Percentiles rank a stretch among this genome's conserved stretches.
Conservation (phyloP, 2,113 vertebrate species). For the Lutjanus erythropterus region DNA sequence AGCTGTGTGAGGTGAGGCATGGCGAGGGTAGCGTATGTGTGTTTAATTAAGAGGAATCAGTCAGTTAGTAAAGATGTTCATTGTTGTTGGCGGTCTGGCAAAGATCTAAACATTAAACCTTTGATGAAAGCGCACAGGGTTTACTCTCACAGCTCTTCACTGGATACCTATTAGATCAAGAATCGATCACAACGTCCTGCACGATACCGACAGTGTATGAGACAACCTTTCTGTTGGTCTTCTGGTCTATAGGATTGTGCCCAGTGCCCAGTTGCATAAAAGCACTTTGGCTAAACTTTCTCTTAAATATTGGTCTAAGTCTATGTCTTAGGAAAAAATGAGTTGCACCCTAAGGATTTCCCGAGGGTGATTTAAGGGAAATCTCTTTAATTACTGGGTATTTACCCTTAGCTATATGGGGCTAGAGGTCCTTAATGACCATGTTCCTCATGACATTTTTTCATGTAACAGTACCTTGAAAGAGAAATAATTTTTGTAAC, state of each 20-base stretch:
- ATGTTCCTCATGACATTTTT: too few species aligned
- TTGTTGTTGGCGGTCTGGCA: neutral
- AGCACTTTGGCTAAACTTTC: too few species aligned
- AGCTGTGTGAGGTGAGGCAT: neutral
- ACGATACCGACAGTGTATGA: neutral
- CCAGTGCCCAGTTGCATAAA: too few species aligned
- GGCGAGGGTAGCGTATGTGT: neutral
- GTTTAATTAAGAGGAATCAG: constrained; percentile 17
- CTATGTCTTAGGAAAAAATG: too few species aligned
- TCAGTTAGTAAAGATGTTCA: neutral
- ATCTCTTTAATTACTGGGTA: too few species aligned
- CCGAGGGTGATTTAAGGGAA: too few species aligned
- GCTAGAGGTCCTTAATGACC: too few species aligned
- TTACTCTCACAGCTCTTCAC: neutral
- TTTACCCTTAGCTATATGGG: too few species aligned
- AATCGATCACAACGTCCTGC: constrained; percentile 25
- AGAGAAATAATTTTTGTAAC: too few species aligned
- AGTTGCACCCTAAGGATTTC: too few species aligned
- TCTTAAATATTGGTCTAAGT: too few species aligned
- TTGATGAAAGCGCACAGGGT: neutral
- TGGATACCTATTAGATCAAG: constrained; percentile 15
- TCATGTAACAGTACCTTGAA: too few species aligned
- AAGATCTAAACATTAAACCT: neutral
- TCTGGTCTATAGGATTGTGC: neutral
- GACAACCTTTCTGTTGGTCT: neutral